Conservation (phyloP, 2,888 invertebrate species). For the Willowsia nigromaculata region DNA sequence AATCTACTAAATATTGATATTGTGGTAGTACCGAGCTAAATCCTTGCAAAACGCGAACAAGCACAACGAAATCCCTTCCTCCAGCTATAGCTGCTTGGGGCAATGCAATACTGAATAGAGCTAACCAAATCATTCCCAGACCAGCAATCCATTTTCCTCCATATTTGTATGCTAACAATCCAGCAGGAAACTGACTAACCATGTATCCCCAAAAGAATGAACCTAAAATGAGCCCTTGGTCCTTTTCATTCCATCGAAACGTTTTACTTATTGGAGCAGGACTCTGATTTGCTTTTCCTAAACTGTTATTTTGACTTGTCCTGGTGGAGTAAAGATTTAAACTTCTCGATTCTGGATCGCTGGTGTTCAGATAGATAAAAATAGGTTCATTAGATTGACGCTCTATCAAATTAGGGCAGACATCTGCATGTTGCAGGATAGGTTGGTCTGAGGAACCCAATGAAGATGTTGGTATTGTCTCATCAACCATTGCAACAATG, state of each 20-base stretch:
- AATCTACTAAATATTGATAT: background rate
- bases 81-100: conserved; percentile 88
- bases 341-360: background rate
- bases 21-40: conserved; percentile 84
- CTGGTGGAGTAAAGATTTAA: background rate
- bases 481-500: conserved; percentile 62
- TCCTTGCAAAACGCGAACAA: conserved; percentile 83
- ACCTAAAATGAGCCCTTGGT: conserved; percentile 74
- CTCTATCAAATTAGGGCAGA: conserved; percentile 3
- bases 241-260: conserved; percentile 70
- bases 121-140: conserved; percentile 90
- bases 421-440: background rate
- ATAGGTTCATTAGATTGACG: background rate
- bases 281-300: too few relatives aligned
- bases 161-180: conserved; percentile 88
- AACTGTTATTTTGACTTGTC: too few relatives aligned
- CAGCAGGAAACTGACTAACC: conserved; percentile 89
- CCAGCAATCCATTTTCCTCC: conserved; percentile 93
- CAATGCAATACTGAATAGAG: conserved; percentile 89
- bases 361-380: background rate
- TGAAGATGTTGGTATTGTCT: background rate
- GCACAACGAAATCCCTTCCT: conserved; percentile 86
- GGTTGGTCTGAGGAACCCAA: background rate
- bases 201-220: conserved; percentile 93
- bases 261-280: too few relatives aligned